Evolutionary conservation across 2,113 vertebrate genomes (phyloP), one percentile per base, ranked within the genome.

Genomic region (Plectropomus leopardus): DNA sequence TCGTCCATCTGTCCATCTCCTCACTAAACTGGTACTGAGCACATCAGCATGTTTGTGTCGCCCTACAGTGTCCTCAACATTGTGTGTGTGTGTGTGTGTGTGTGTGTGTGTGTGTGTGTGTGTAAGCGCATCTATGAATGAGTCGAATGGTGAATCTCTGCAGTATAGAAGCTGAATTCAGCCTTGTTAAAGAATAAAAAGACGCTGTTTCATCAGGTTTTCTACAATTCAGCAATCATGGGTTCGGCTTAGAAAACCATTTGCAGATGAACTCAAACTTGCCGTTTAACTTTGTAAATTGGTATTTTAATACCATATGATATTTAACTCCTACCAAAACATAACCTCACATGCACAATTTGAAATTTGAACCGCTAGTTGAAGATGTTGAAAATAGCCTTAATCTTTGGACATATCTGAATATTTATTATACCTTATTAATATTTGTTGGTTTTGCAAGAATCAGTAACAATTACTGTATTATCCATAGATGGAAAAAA

Each of bases 1-100:
- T 79, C 51, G 53, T 84, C 92, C 86, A 91, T 92, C 91, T 91
- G 89, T 79, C 90, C 87, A 70, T 83, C 78, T 86, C 75, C 50
- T 30, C 28, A 68, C 51, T 76, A 30, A 87, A 71, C 61, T 72
- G 76, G 44, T 73, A 81, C 55, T 28, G 69, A 68, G 66, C 88
- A 47, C 78, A 88, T 91, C 85, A 89, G 83, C 51, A 64, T 84
- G 55, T 78, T 75, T 9, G 68, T 80, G 76, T 88, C 74, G 85
- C 71, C 74, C 65, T 67, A 34, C 71, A 54, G 82, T 53, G 34
- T 72, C 54, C 34, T 82, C 53, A 24, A 36, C 7, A 40, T 8
- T 36, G 42, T 44, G 42, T 44, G 42, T 65, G 47, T 24, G n/a
- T 42, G 42, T 42, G 9, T 42, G 40, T 42, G 40, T 44, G 42